Conservation (phyloP, 2,797 vertebrate genomes). For the Sebastes cheni region DNA sequence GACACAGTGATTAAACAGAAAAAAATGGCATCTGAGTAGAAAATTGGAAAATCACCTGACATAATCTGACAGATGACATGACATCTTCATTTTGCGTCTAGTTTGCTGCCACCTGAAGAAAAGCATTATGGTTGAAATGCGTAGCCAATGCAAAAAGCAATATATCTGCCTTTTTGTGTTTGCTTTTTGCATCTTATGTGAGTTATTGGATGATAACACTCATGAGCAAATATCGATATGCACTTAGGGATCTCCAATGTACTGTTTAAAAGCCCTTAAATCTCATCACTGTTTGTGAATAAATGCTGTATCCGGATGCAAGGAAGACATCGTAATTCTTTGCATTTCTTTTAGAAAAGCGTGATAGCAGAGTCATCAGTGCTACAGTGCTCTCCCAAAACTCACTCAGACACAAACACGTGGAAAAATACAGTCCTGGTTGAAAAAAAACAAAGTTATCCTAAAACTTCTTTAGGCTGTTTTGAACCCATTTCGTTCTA, state of each 20-base stretch:
- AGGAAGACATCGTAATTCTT: neutral
- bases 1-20: neutral
- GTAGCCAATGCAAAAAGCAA: neutral
- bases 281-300: neutral
- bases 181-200: neutral
- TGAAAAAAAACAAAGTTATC: too few relatives aligned
- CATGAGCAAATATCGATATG: neutral
- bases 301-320: neutral
- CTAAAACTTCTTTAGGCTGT: too few relatives aligned
- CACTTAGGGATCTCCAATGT: neutral
- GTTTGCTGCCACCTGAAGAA: neutral
- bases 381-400: too few relatives aligned
- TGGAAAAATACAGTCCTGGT: too few relatives aligned
- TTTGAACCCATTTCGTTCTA: neutral
- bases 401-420: too few relatives aligned
- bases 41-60: neutral
- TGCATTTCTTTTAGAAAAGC: neutral
- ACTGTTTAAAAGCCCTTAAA: neutral
- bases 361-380: neutral
- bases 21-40: neutral
- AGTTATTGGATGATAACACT: neutral
- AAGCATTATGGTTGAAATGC: neutral
- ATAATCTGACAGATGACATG: constrained; percentile 5
- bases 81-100: neutral
- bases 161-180: neutral